Conservation (phyloP, 2,888 invertebrate genomes). For the Athalia cordata region DNA sequence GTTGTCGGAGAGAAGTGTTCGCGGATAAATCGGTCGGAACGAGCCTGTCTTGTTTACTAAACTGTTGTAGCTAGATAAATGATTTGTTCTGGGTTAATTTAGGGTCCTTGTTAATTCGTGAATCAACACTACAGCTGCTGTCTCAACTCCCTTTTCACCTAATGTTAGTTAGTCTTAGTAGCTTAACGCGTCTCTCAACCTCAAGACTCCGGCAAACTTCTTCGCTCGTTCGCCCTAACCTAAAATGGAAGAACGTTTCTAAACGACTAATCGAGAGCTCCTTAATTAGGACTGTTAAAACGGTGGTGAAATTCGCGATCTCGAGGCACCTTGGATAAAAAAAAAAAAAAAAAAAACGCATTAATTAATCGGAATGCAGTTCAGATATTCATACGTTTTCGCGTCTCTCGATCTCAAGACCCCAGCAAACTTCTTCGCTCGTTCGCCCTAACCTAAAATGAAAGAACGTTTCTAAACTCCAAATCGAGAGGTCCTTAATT, state of each 20-base stretch:
- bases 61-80: slow-evolving; percentile 52
- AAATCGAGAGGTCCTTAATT: slow-evolving; percentile 67
- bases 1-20: background rate
- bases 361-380: too few species aligned
- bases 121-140: slow-evolving; percentile 62
- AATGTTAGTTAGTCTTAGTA: background rate
- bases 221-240: slow-evolving; percentile 30
- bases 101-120: slow-evolving; percentile 67
- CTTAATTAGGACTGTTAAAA: slow-evolving; percentile 73
- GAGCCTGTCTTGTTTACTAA: slow-evolving; percentile 37
- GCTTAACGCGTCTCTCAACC: slow-evolving; percentile 61
- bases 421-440: slow-evolving; percentile 57
- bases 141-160: background rate
- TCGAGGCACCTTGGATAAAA: too few species aligned
- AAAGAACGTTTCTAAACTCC: slow-evolving; percentile 46
- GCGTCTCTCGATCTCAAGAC: slow-evolving; percentile 54
- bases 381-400: too few species aligned
- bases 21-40: slow-evolving; percentile 26
- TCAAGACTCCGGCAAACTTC: slow-evolving; percentile 56
- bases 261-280: slow-evolving; percentile 57
- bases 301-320: slow-evolving; percentile 69
- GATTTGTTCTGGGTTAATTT: slow-evolving; percentile 65
- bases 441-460: slow-evolving; percentile 35
- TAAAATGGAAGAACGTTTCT: slow-evolving; percentile 48
- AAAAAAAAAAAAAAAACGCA: too few species aligned